phyloP scores from a whole-genome alignment of 2,888 invertebrate genomes.

The Ernsta delagoae region DNA sequence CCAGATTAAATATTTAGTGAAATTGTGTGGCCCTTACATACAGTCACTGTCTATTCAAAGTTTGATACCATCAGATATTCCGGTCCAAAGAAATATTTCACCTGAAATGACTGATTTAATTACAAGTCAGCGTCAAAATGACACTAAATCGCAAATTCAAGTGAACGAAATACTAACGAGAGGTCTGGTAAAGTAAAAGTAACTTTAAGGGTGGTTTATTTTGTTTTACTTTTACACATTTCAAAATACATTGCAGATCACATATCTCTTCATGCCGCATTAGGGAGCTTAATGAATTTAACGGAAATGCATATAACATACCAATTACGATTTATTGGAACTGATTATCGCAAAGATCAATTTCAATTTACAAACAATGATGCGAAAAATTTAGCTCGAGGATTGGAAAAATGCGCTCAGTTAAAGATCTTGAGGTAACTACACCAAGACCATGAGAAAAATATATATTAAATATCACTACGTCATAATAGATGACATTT shows the following conservation, averaged over 20 bases:
- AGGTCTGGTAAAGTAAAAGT: conserved; percentile 50
- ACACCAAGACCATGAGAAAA: no score
- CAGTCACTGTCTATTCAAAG: conserved; percentile 70
- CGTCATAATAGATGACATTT: no score
- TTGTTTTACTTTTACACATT: background rate
- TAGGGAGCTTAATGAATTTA: conserved; percentile 73
- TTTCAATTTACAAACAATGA: conserved; percentile 81
- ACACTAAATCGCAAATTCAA: conserved; percentile 51
- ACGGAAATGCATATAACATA: conserved; percentile 74
- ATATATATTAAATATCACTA: no score
- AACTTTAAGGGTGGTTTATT: no score
- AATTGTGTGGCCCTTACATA: conserved; percentile 75
- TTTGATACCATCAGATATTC: conserved; percentile 73
- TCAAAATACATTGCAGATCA: conserved; percentile 64
- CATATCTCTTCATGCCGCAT: conserved; percentile 76
- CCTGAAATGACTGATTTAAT: conserved; percentile 77
- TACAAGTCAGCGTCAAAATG: conserved; percentile 62
- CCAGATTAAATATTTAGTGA: conserved; percentile 70
- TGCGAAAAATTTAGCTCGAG: conserved; percentile 72
- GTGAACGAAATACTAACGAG: conserved; percentile 57
- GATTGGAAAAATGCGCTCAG: conserved; percentile 70
- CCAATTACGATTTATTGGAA: conserved; percentile 65
- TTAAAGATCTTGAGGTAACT: conserved; percentile 66
- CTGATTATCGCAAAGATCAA: conserved; percentile 73
- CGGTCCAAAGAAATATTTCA: conserved; percentile 69